Evolutionary conservation across 2,113 vertebrate genomes (phyloP), one percentile per base, ranked within the genome.

Genomic region (Neoarius graeffei): DNA sequence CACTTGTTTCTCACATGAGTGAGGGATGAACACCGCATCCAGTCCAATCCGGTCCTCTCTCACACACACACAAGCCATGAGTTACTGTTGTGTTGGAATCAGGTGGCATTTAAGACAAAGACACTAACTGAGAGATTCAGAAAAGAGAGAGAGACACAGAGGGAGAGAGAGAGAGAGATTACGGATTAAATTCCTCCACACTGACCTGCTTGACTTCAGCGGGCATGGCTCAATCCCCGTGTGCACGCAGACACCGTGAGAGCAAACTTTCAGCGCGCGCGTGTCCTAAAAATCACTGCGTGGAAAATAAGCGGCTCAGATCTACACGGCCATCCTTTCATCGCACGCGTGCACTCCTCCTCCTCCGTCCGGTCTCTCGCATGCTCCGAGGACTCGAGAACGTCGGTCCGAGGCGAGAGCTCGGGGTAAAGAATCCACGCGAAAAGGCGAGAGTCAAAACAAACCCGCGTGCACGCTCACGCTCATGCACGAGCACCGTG

Each of bases 171-270:
- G 25, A 30, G 83, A 83, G 64, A 20, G 89, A 79, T 88, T 82
- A 80, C 42, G 80, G 83, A 89, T 1, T 48, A n/a, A 74, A 76
- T 67, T 52, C 48, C 92, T 15, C 73, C 77, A 88, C 92, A 96
- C 97, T 92, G 91, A 97, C 96, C 97, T 97, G 96, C 94, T 93
- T 94, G 93, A 97, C 95, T 96, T 97, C 96, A 88, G 96, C 96
- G 88, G 96, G 96, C 97, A 97, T 97, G 84, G 87, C 94, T 83
- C 86, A 89, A 90, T 92, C 89, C 88, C 92, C 77, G 81, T 48
- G 89, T 83, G 19, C 90, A 30, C 57, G 50, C 85, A 69, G 67
- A 66, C 83, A 77, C 74, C 35, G 67, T n/a, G 66, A 60, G 71
- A 30, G 73, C 69, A 81, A 62, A 86, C 83, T 86, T 84, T 85